Evolutionary conservation across 1,140 invertebrate species (phyloP).

Genomic region (Danaus plexippus): DNA sequence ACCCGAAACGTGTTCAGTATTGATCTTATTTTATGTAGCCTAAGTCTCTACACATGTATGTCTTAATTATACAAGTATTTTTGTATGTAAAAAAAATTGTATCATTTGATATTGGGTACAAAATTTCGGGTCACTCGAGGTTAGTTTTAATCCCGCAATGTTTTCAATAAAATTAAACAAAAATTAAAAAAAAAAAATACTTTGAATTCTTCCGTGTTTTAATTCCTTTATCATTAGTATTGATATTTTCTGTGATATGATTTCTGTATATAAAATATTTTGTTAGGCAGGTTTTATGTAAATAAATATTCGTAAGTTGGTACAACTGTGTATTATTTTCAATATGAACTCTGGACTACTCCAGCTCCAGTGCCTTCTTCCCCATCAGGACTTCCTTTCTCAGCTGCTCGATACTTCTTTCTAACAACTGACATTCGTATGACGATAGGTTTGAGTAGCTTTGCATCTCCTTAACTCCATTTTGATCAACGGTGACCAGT

Average conservation of each 20-base stretch:
- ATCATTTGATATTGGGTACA: too few relatives aligned
- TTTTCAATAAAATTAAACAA: too few relatives aligned
- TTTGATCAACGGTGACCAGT: conserved; percentile 25
- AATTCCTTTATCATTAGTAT: conserved; percentile 11
- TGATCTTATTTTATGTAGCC: too few relatives aligned
- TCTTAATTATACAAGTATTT: too few relatives aligned
- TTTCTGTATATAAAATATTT: conserved; percentile 32
- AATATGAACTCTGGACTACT: conserved; percentile 12
- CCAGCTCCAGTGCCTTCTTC: conserved; percentile 40
- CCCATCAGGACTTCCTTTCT: conserved; percentile 40
- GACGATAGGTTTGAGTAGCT: conserved; percentile 33
- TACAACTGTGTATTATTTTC: conserved; percentile 24
- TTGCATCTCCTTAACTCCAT: conserved; percentile 38
- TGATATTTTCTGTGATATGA: conserved; percentile 62
- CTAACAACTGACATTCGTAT: conserved; percentile 40
- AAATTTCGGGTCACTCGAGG: too few relatives aligned
- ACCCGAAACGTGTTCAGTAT: too few relatives aligned
- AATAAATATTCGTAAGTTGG: conserved; percentile 51
- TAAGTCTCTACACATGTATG: too few relatives aligned
- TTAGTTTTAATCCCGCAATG: too few relatives aligned
- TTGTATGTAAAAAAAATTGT: too few relatives aligned
- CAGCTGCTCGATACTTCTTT: conserved; percentile 34
- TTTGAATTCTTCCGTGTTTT: too few relatives aligned
- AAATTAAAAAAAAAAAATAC: too few relatives aligned
- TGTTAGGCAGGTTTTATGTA: conserved; percentile 39